These are phyloP conservation scores for Heliconius charithonia DNA, from an alignment of 2,888 invertebrate species.

Conservation along the genomic window DNA sequence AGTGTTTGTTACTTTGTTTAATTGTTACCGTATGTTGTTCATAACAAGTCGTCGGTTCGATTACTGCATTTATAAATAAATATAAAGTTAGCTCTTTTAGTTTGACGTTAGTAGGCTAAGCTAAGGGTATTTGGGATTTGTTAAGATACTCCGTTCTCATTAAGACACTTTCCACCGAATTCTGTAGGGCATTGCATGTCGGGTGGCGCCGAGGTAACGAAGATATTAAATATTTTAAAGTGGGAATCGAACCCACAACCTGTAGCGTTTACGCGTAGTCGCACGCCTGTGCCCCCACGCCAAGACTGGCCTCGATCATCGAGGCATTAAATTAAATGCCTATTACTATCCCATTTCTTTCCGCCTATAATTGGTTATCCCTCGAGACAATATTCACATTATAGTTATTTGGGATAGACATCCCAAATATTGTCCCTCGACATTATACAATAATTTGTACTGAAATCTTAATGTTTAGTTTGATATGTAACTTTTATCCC, in stretches of 20 bases:
- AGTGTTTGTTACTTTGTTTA: constrained; percentile 41
- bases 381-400: not conserved
- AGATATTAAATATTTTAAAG: not conserved
- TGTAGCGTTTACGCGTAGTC: not conserved
- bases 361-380: not conserved
- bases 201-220: not conserved
- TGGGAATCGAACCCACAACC: not conserved
- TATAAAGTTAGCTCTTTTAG: not conserved
- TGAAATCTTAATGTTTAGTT: constrained; percentile 3
- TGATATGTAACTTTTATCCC: constrained; percentile 2
- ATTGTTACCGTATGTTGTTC: not conserved
- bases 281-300: not conserved
- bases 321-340: not conserved
- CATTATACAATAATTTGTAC: not conserved
- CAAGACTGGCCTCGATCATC: not conserved
- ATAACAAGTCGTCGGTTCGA: not conserved
- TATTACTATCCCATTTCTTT: not conserved
- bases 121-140: not conserved
- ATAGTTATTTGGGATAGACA: not conserved
- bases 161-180: not conserved
- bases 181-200: not conserved
- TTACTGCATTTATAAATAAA: not conserved
- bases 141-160: not conserved
- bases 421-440: not conserved
- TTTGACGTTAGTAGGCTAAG: not conserved